Evolutionary conservation across 2,888 invertebrate species (phyloP).

Genomic region (Amphipoea lucens): DNA sequence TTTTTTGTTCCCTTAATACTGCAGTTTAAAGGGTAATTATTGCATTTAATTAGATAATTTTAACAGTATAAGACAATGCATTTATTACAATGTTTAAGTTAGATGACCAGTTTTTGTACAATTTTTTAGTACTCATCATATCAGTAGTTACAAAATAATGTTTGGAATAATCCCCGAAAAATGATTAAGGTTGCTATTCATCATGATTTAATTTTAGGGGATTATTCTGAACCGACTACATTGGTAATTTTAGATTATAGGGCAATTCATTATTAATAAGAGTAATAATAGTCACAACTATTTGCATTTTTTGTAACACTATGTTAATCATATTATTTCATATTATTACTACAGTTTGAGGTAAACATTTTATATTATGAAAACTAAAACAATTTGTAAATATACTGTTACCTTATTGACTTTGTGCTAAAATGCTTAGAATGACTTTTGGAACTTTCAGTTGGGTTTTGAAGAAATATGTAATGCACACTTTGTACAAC

Average conservation of each 20-base stretch:
- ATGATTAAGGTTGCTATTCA: slow-evolving; percentile 60
- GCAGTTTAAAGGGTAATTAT: slow-evolving; percentile 70
- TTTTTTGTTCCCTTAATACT: slow-evolving; percentile 65
- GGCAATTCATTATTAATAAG: slow-evolving; percentile 57
- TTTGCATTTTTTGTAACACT: slow-evolving; percentile 63
- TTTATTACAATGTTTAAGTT: slow-evolving; percentile 76
- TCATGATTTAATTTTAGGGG: slow-evolving; percentile 77
- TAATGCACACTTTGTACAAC: slow-evolving; percentile 50
- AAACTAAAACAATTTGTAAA: slow-evolving; percentile 79
- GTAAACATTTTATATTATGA: slow-evolving; percentile 45
- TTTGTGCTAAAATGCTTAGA: slow-evolving; percentile 76
- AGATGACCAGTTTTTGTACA: slow-evolving; percentile 79
- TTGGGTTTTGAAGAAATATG: slow-evolving; percentile 88
- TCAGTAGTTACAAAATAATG: slow-evolving; percentile 72
- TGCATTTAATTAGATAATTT: slow-evolving; percentile 71
- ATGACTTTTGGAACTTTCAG: slow-evolving; percentile 88
- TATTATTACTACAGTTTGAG: slow-evolving; percentile 53
- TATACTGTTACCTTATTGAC: slow-evolving; percentile 76
- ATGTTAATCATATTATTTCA: slow-evolving; percentile 56
- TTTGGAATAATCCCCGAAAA: slow-evolving; percentile 88
- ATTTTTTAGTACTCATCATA: slow-evolving; percentile 76
- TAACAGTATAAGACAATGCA: slow-evolving; percentile 75
- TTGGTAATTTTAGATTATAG: slow-evolving; percentile 63
- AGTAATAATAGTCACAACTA: slow-evolving; percentile 61
- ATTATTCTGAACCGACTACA: slow-evolving; percentile 84